A percentile compares a stretch with the other conserved stretches of the same genome.
Conservation (phyloP, 1,140 invertebrate genomes). For the Cotesia glomerata region DNA sequence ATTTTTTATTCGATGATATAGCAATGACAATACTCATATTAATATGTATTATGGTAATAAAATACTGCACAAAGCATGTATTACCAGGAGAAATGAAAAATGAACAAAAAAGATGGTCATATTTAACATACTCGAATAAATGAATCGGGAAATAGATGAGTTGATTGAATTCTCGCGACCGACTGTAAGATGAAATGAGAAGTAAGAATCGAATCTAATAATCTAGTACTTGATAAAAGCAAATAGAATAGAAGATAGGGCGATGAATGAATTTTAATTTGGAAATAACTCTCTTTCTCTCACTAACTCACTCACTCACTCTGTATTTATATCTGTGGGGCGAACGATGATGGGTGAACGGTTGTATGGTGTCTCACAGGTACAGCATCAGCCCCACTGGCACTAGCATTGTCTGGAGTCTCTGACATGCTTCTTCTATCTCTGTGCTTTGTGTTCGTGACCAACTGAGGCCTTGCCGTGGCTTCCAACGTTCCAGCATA, state of each 20-base stretch:
- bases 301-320: neutral
- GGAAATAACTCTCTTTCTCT: too few species aligned
- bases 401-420: conserved; percentile 59
- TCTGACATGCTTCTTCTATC: conserved; percentile 64
- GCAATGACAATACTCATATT: neutral
- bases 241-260: too few species aligned
- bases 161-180: too few species aligned
- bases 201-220: too few species aligned
- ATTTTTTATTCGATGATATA: neutral
- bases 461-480: conserved; percentile 61
- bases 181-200: too few species aligned
- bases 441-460: conserved; percentile 66
- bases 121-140: neutral
- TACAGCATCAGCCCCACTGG: conserved; percentile 60
- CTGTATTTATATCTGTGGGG: conserved; percentile 42
- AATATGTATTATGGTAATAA: conserved; percentile 20
- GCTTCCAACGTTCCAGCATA: conserved; percentile 60
- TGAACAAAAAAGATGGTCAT: neutral
- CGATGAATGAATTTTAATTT: too few species aligned
- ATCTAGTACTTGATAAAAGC: neutral
- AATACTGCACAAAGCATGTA: conserved; percentile 50
- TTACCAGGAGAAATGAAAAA: conserved; percentile 18
- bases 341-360: conserved; percentile 48
- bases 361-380: conserved; percentile 59
- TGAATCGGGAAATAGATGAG: too few species aligned